phyloP scores from a whole-genome alignment of 2,888 invertebrate genomes.

The Nycteola revayana region DNA sequence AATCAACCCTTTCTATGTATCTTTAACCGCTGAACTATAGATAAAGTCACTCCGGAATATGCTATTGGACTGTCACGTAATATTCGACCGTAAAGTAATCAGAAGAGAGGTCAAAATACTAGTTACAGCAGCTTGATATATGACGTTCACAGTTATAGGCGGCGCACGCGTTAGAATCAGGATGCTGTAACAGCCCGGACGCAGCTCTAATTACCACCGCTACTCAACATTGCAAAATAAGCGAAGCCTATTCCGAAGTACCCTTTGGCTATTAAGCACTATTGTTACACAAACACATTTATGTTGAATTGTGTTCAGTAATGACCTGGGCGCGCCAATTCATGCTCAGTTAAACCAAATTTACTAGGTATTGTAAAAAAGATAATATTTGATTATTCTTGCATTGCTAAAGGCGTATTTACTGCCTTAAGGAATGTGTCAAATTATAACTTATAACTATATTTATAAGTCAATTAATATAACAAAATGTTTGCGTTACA shows the following conservation, averaged over 20 bases:
- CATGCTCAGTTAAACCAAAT: conserved; percentile 16
- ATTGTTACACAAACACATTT: conserved; percentile 69
- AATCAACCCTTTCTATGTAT: conserved; percentile 33
- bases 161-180: conserved; percentile 68
- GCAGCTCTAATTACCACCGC: conserved; percentile 73
- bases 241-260: conserved; percentile 62
- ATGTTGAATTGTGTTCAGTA: conserved; percentile 54
- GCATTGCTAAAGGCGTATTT: no score
- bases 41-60: conserved; percentile 39
- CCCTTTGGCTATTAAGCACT: conserved; percentile 62
- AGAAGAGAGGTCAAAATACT: conserved; percentile 15
- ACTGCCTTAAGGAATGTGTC: no score
- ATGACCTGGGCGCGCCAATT: conserved; percentile 61
- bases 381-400: no score
- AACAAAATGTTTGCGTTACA: no score
- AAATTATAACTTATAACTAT: no score
- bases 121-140: conserved; percentile 10
- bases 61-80: conserved; percentile 21
- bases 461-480: no score
- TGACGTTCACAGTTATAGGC: conserved; percentile 25
- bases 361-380: no score
- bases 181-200: conserved; percentile 75
- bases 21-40: conserved; percentile 32
- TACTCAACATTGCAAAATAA: conserved; percentile 76
- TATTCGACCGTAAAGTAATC: conserved; percentile 21